Base-by-base conservation (phyloP, 2,113 vertebrate species). In the Sporophila hypoxantha region DNA sequence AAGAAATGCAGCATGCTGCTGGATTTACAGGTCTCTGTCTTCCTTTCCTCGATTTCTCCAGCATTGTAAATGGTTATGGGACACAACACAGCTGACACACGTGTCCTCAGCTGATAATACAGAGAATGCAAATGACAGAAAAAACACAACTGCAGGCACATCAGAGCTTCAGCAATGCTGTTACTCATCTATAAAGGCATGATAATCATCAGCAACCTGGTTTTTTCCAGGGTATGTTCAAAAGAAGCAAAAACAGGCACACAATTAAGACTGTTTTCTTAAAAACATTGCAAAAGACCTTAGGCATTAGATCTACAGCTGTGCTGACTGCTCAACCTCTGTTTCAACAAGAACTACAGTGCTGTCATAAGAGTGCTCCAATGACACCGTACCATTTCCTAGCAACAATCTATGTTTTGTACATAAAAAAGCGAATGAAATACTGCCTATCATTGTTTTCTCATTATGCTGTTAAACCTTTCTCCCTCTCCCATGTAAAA, bases 321-420 rank as follows among this genome's bases (percentile, higher is more conserved):
- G 59, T 75, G 57, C 69, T 93, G 44, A 74, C 69, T 80, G 23
- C 39, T 83, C 21, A 59, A 14, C 62, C 70, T 85, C 59, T 91
- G 81, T 78, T 90, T 83, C 87, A 71, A 29, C 37, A 90, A 65
- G 70, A 95, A 75, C 56, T 80, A 76, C 2, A 1, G 57, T 29
- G 60, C 65, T 77, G 61, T 88, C 80, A 12, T 27, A 64, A 50
- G 61, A 88, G 83, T 39, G 62, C 29, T 84, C 62, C 57, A 88
- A 15, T 83, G 84, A 88, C 89, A 93, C 41, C 2, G 2, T 22
- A 56, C 62, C 61, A 94, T 61, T 83, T 88, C 92, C 91, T 95
- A 95, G 92, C 91, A 95, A 95, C 92, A 90, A 88, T 88, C 92
- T 89, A 36, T 88, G 89, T 91, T 94, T 93, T 90, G 84, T 93